A percentile compares a stretch with the other conserved stretches of the same genome.
Conservation (phyloP, 2,113 vertebrate species). For the Coracopsis vasa region DNA sequence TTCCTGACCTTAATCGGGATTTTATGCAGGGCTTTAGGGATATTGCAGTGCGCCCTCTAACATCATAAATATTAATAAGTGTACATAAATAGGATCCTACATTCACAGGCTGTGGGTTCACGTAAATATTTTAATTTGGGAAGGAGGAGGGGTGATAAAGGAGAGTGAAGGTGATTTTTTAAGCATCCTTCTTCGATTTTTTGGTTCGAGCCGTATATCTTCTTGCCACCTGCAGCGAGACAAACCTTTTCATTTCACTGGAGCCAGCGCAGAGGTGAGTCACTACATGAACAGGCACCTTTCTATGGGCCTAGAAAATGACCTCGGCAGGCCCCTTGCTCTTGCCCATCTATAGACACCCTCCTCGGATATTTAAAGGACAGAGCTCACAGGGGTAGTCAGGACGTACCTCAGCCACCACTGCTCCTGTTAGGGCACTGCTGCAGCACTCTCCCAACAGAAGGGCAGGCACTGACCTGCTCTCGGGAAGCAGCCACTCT, state of each 20-base stretch:
- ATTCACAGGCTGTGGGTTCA: slow-evolving; percentile 36
- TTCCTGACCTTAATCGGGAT: slow-evolving; percentile 38
- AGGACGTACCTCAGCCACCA: not conserved
- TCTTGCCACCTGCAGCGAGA: not conserved
- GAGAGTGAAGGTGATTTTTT: slow-evolving; percentile 24
- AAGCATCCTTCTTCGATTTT: not conserved
- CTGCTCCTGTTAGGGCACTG: rapidly evolving
- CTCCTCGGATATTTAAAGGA: not conserved
- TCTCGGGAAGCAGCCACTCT: not conserved
- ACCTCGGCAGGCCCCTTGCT: not conserved
- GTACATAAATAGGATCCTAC: slow-evolving; percentile 50
- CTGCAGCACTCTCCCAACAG: not conserved
- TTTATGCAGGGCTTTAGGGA: slow-evolving; percentile 56
- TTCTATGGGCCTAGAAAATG: not conserved
- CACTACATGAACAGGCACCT: not conserved
- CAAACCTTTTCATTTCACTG: not conserved
- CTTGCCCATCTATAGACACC: not conserved
- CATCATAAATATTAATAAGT: slow-evolving; percentile 57
- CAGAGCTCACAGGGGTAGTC: not conserved
- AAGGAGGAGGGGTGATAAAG: not conserved
- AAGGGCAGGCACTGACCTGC: not conserved
- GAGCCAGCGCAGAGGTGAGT: not conserved
- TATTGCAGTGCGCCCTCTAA: slow-evolving; percentile 37
- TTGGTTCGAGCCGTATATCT: not conserved
- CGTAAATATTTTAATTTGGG: slow-evolving; percentile 39